Conservation (phyloP, 1,140 invertebrate species). For the Halictus rubicundus region DNA sequence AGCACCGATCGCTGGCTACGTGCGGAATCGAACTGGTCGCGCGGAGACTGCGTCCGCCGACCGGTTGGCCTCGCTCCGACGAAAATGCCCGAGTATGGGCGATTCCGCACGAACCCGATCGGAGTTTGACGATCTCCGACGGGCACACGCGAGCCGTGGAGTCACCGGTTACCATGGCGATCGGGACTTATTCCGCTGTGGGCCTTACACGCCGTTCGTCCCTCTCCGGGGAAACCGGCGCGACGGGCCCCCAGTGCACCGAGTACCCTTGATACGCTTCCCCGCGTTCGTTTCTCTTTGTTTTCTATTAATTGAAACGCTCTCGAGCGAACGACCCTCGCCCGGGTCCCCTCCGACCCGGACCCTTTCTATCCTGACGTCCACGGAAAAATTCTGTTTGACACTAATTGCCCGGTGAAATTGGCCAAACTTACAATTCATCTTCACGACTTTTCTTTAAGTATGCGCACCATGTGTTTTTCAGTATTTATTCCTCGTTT, state of each 20-base stretch:
- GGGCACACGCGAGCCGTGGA: conserved; percentile 11
- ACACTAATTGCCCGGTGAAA: too few relatives aligned
- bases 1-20: conserved; percentile 61
- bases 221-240: neutral
- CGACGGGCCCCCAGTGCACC: neutral
- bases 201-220: conserved; percentile 58
- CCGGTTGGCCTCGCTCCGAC: conserved; percentile 74
- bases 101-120: conserved; percentile 32
- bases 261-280: neutral
- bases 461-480: too few relatives aligned
- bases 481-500: too few relatives aligned
- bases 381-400: too few relatives aligned
- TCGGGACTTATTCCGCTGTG: conserved; percentile 62
- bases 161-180: conserved; percentile 70
- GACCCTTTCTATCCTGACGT: too few relatives aligned
- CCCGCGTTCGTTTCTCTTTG: neutral
- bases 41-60: conserved; percentile 64
- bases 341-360: too few relatives aligned
- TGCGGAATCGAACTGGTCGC: conserved; percentile 73
- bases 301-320: neutral
- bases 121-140: conserved; percentile 38
- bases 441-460: too few relatives aligned
- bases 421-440: too few relatives aligned
- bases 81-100: conserved; percentile 42
- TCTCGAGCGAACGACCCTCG: too few relatives aligned